Evolutionary conservation across 2,797 vertebrate species (phyloP).

Genomic region (Thaleichthys pacificus): DNA sequence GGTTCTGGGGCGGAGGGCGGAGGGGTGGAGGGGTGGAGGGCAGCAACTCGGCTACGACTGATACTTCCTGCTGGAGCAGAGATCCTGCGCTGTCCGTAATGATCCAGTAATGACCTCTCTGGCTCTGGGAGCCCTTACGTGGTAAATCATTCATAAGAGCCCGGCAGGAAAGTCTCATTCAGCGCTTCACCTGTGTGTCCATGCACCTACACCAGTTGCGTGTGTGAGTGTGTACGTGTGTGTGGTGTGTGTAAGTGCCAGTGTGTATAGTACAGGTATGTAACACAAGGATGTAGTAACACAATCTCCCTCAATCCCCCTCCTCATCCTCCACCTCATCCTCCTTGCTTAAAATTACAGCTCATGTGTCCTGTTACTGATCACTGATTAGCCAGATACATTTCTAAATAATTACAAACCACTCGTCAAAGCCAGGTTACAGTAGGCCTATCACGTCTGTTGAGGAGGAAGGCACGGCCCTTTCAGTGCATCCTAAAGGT

Average conservation of each 20-base stretch:
- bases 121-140: slow-evolving; percentile 50
- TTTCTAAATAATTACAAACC: slow-evolving; percentile 67
- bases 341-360: slow-evolving; percentile 68
- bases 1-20: slow-evolving; percentile 17
- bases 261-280: slow-evolving; percentile 47
- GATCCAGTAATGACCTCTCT: slow-evolving; percentile 54
- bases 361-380: slow-evolving; percentile 80
- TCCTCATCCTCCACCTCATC: slow-evolving; percentile 45
- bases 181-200: slow-evolving; percentile 45
- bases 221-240: slow-evolving; percentile 7
- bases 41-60: slow-evolving; percentile 24
- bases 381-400: slow-evolving; percentile 80
- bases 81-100: slow-evolving; percentile 47
- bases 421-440: slow-evolving; percentile 26
- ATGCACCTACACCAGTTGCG: neutral
- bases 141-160: slow-evolving; percentile 86
- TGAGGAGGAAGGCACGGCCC: slow-evolving; percentile 8
- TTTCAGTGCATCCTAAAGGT: slow-evolving; percentile 4
- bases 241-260: slow-evolving; percentile 12
- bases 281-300: slow-evolving; percentile 76
- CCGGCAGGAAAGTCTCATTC: slow-evolving; percentile 66
- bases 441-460: neutral
- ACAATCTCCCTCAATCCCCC: slow-evolving; percentile 53
- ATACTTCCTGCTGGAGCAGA: slow-evolving; percentile 46
- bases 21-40: slow-evolving; percentile 17